Percentiles rank a stretch among this genome's conserved stretches.
Conservation (phyloP, 1,140 invertebrate species). For the Philopotamus ludificatus region DNA sequence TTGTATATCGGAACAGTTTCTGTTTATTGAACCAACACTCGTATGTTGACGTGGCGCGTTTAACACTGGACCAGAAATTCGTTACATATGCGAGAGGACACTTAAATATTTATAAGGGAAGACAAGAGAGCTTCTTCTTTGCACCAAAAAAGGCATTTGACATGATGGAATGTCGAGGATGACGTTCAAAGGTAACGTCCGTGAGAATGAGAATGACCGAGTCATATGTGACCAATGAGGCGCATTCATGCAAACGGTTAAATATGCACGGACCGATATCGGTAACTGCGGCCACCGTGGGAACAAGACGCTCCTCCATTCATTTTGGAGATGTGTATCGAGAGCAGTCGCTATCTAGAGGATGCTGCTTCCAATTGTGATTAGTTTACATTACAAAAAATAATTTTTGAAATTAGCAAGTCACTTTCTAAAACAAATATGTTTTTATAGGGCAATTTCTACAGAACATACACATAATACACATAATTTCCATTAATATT, state of each 20-base stretch:
- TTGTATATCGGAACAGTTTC: slow-evolving; percentile 34
- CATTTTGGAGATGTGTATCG: no score
- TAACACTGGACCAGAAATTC: slow-evolving; percentile 30
- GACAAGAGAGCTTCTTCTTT: slow-evolving; percentile 10
- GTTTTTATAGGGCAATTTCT: no score
- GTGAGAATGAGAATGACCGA: slow-evolving; percentile 20
- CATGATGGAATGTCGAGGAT: slow-evolving; percentile 27
- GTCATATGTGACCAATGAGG: slow-evolving; percentile 21
- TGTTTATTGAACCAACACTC: slow-evolving; percentile 36
- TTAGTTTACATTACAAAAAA: no score
- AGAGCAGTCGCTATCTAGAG: no score
- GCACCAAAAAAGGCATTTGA: slow-evolving; percentile 26
- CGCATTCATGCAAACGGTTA: slow-evolving; percentile 6
- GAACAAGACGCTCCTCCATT: no score
- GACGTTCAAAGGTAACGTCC: slow-evolving; percentile 11
- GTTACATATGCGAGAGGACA: slow-evolving; percentile 26
- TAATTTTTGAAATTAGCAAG: no score
- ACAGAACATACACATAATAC: no score
- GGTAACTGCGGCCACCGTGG: no score
- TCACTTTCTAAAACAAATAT: no score
- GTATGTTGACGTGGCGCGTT: slow-evolving; percentile 11
- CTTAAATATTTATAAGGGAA: slow-evolving; percentile 28
- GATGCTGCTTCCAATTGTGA: no score
- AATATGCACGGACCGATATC: no score
- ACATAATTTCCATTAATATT: no score